Conservation (phyloP, 2,888 invertebrate genomes). For the Tortricodes alternella region DNA sequence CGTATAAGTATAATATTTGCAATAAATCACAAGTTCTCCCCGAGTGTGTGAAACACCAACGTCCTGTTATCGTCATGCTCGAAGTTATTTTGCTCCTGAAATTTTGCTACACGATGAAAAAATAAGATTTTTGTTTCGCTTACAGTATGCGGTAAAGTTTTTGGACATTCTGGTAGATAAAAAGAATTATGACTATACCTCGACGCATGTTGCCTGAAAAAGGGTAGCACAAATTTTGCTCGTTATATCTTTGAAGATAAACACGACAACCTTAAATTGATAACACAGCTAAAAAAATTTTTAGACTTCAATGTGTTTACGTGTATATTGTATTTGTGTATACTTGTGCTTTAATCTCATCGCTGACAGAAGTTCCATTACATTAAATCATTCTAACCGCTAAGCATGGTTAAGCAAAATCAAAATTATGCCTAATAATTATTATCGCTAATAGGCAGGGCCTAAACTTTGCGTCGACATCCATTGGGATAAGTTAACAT, state of each 20-base stretch:
- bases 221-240: not conserved
- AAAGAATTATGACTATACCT: constrained; percentile 30
- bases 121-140: constrained; percentile 25
- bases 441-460: constrained; percentile 38
- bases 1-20: constrained; percentile 29
- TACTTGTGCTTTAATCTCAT: not conserved
- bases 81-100: constrained; percentile 27
- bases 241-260: constrained; percentile 1
- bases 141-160: constrained; percentile 28
- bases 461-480: constrained; percentile 43
- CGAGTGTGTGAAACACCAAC: constrained; percentile 30
- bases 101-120: constrained; percentile 20
- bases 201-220: constrained; percentile 2
- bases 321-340: not conserved
- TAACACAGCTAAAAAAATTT: not conserved
- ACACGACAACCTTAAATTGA: not conserved
- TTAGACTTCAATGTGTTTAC: not conserved
- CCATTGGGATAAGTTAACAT: constrained; percentile 58
- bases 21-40: constrained; percentile 30
- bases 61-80: constrained; percentile 30
- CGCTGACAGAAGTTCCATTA: constrained; percentile 6
- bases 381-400: constrained; percentile 21
- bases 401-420: constrained; percentile 35
- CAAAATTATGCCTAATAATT: constrained; percentile 32
- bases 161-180: constrained; percentile 27